Evolutionary conservation across 2,797 vertebrate genomes (phyloP).

Genomic region (Ptychadena robeensis): DNA sequence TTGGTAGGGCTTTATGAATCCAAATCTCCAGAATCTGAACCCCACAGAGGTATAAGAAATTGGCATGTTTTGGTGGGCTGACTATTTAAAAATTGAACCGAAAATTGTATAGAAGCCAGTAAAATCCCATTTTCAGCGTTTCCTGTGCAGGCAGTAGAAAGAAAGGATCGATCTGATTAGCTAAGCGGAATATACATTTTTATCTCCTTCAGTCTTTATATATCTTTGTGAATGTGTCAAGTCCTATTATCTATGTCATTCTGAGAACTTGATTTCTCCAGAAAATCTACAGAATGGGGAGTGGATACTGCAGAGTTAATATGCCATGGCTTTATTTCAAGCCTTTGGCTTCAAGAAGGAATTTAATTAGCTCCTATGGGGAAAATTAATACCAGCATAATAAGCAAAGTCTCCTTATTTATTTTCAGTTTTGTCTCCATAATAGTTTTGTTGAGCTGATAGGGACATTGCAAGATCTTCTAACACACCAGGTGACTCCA

Average conservation of each 20-base stretch:
- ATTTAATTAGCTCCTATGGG: slow-evolving; percentile 80
- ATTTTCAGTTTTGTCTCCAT: slow-evolving; percentile 63
- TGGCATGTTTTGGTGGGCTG: neutral
- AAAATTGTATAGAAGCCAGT: neutral
- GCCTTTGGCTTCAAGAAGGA: slow-evolving; percentile 67
- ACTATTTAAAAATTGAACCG: neutral
- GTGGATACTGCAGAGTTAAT: slow-evolving; percentile 21
- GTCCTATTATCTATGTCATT: neutral
- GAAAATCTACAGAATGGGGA: neutral
- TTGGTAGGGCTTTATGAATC: neutral
- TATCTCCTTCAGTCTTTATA: neutral
- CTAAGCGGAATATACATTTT: neutral
- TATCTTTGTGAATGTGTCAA: slow-evolving; percentile 16
- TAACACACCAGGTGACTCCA: slow-evolving; percentile 18
- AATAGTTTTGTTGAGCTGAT: slow-evolving; percentile 57
- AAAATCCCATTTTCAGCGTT: neutral
- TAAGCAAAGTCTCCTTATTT: slow-evolving; percentile 75
- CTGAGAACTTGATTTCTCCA: neutral
- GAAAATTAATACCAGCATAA: slow-evolving; percentile 75
- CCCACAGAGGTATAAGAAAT: neutral
- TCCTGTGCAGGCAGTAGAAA: neutral
- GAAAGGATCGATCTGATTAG: neutral
- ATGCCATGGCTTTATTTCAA: slow-evolving; percentile 10
- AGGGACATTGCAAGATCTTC: slow-evolving; percentile 1
- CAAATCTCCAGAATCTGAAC: neutral